phyloP scores from a whole-genome alignment of 1,140 invertebrate species.

The Stratiolaelaps scimitus region DNA sequence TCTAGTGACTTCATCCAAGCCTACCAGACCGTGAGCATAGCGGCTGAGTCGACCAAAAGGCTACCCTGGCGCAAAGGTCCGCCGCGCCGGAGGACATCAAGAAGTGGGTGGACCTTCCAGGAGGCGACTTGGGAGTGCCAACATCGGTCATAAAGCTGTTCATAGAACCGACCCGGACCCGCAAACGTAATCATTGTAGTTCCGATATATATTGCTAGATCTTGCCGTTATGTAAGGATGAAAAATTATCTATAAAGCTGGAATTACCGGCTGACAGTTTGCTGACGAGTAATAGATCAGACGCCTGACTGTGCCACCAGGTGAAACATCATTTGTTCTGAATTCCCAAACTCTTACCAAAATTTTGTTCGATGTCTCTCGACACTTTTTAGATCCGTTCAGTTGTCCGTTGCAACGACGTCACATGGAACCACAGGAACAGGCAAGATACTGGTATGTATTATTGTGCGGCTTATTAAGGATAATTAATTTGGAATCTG shows the following conservation, averaged over 20 bases:
- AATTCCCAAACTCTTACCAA: neutral
- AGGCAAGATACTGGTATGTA: neutral
- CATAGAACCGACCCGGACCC: no score
- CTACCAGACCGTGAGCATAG: neutral
- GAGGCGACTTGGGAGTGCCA: neutral
- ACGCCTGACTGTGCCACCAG: slow-evolving; percentile 2
- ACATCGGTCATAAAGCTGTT: neutral
- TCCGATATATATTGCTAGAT: neutral
- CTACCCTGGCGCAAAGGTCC: neutral
- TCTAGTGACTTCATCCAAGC: no score
- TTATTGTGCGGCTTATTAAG: no score
- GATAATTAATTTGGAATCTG: no score
- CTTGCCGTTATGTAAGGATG: neutral
- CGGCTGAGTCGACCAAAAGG: neutral
- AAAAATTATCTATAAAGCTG: slow-evolving; percentile 26
- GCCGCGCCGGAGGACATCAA: neutral
- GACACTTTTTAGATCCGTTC: neutral
- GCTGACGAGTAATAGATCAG: slow-evolving; percentile 8
- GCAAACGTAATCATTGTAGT: no score
- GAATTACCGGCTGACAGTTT: slow-evolving; percentile 10
- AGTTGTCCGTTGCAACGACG: neutral
- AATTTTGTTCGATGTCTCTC: neutral
- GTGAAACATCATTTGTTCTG: neutral
- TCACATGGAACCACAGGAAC: neutral
- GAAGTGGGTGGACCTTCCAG: neutral